Percentiles rank a stretch among this genome's conserved stretches.
phyloP scores from a whole-genome alignment of 2,888 invertebrate species.

The Acronicta leporina region DNA sequence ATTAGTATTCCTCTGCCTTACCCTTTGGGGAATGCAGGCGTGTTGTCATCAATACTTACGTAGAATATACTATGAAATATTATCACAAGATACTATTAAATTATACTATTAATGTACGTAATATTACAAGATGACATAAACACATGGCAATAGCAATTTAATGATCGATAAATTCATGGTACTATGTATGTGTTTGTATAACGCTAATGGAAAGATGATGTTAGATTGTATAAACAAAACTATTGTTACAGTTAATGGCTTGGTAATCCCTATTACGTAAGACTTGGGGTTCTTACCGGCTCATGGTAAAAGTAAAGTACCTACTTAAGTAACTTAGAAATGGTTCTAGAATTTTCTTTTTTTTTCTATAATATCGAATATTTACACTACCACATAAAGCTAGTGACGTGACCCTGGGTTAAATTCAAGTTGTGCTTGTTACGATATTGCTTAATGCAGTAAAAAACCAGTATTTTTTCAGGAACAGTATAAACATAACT shows the following conservation, averaged over 20 bases:
- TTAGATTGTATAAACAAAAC: neutral
- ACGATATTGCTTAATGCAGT: too few species aligned
- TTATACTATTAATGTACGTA: neutral
- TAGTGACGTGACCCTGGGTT: too few species aligned
- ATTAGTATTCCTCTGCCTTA: too few species aligned
- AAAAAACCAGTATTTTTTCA: neutral
- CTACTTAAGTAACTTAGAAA: neutral
- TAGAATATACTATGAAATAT: too few species aligned
- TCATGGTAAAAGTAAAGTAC: neutral
- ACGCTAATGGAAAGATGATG: neutral
- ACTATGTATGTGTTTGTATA: neutral
- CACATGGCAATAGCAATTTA: neutral
- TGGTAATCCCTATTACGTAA: neutral
- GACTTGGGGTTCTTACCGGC: neutral
- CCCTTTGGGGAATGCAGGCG: too few species aligned
- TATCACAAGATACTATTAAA: too few species aligned
- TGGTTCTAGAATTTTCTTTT: too few species aligned
- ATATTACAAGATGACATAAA: neutral
- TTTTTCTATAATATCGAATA: too few species aligned
- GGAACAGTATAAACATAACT: too few species aligned
- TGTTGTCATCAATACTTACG: too few species aligned
- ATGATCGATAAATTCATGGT: neutral
- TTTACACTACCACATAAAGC: too few species aligned
- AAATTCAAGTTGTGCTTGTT: too few species aligned
- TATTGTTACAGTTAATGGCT: conserved; percentile 2